These are phyloP conservation scores for Lophura nycthemera DNA, from an alignment of 2,113 vertebrate genomes.

Conservation along the genomic window DNA sequence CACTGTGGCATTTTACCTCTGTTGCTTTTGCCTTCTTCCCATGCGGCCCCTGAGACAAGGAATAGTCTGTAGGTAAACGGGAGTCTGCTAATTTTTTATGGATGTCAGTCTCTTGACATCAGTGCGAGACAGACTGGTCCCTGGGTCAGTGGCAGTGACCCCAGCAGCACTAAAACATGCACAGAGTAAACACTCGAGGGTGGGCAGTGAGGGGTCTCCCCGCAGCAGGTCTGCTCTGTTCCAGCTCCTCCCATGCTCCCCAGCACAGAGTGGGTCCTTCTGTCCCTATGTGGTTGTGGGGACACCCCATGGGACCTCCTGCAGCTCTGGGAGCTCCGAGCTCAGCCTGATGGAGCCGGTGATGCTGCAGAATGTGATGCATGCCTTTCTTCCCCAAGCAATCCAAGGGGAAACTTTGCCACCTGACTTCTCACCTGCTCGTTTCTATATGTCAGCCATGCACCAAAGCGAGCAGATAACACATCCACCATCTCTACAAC, in stretches of 20 bases:
- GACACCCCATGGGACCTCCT: background rate
- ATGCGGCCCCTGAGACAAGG: background rate
- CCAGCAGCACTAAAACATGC: conserved; percentile 35
- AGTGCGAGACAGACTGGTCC: background rate
- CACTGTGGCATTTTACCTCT: background rate
- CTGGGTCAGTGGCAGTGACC: conserved; percentile 45
- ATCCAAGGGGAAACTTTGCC: background rate
- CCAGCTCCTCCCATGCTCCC: background rate
- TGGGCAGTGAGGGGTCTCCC: background rate
- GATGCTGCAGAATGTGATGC: background rate
- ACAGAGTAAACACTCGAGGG: conserved; percentile 50
- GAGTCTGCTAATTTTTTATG: conserved; percentile 33
- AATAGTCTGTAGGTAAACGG: background rate
- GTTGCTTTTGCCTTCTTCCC: background rate
- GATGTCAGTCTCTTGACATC: conserved; percentile 29
- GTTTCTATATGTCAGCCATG: background rate
- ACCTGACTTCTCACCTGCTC: background rate
- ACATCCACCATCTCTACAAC: background rate
- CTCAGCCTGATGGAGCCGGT: fast-evolving
- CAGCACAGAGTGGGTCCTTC: too few relatives aligned
- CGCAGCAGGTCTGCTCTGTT: background rate
- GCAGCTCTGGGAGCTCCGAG: background rate
- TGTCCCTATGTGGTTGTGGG: fast-evolving
- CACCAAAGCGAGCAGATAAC: background rate
- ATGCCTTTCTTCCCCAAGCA: background rate